Conservation (phyloP, 2,113 vertebrate species). For the Bambusicola thoracicus region DNA sequence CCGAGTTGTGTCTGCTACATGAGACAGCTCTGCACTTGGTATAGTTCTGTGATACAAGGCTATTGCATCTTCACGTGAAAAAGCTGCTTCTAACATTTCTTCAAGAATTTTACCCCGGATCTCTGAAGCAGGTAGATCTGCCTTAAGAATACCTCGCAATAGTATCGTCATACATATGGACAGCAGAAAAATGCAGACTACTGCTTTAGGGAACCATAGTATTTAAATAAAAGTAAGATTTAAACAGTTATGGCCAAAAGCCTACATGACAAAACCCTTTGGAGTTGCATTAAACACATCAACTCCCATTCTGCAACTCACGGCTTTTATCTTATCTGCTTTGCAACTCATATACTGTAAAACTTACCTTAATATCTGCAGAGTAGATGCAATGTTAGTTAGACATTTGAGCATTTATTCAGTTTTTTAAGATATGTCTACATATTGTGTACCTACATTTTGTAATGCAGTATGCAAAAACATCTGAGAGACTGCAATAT, state of each 20-base stretch:
- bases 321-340: too few species aligned
- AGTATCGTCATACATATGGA: not conserved
- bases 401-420: not conserved
- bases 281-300: rapidly evolving
- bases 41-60: not conserved
- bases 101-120: not conserved
- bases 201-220: rapidly evolving
- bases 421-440: not conserved
- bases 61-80: not conserved
- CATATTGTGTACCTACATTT: not conserved
- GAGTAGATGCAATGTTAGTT: not conserved
- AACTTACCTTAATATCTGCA: not conserved
- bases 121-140: not conserved
- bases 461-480: not conserved
- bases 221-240: not conserved
- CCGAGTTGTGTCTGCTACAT: not conserved
- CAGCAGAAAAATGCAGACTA: not conserved
- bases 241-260: not conserved
- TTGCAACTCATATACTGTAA: not conserved
- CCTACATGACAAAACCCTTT: not conserved
- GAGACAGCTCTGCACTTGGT: not conserved
- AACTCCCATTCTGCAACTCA: too few species aligned
- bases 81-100: not conserved
- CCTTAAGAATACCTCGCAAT: not conserved
- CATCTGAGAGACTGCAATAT: not conserved